Conservation (phyloP, 1,140 invertebrate genomes). For the Drosophila burlai region DNA sequence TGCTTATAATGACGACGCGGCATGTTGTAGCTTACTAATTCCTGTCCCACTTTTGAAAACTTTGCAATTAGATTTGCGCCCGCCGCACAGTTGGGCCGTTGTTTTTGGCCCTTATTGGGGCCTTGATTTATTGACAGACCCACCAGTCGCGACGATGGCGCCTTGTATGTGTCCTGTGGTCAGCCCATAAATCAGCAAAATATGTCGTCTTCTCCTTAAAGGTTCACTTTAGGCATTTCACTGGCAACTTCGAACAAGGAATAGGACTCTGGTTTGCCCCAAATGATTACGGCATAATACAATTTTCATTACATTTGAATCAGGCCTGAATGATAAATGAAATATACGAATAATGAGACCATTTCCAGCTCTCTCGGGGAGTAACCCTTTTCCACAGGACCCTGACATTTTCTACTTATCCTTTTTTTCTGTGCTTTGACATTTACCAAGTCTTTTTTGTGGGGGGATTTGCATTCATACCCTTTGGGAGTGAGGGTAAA, state of each 20-base stretch:
- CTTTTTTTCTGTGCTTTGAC: conserved; percentile 30
- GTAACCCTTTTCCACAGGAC: conserved; percentile 32
- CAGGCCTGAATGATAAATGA: conserved; percentile 78
- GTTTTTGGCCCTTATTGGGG: conserved; percentile 30
- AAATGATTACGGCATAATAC: conserved; percentile 78
- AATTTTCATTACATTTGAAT: conserved; percentile 78
- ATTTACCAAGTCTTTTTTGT: conserved; percentile 25
- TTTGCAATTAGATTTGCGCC: conserved; percentile 78
- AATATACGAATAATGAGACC: conserved; percentile 75
- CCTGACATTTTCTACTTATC: conserved; percentile 46
- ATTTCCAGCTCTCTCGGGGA: conserved; percentile 28
- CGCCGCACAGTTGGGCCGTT: conserved; percentile 32
- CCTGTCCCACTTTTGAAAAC: conserved; percentile 67
- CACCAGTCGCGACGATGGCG: conserved; percentile 17
- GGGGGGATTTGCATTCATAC: conserved; percentile 14
- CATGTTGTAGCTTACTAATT: conserved; percentile 50
- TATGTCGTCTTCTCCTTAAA: conserved; percentile 58
- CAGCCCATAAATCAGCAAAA: conserved; percentile 65
- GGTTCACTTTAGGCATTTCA: conserved; percentile 1
- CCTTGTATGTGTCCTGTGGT: conserved; percentile 48
- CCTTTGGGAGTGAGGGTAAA: not conserved
- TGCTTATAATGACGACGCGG: conserved; percentile 63
- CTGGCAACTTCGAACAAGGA: not conserved
- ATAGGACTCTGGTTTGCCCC: conserved; percentile 12
- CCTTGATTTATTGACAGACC: conserved; percentile 72